Base-by-base conservation (phyloP, 2,113 vertebrate species). In the Abramis brama region DNA sequence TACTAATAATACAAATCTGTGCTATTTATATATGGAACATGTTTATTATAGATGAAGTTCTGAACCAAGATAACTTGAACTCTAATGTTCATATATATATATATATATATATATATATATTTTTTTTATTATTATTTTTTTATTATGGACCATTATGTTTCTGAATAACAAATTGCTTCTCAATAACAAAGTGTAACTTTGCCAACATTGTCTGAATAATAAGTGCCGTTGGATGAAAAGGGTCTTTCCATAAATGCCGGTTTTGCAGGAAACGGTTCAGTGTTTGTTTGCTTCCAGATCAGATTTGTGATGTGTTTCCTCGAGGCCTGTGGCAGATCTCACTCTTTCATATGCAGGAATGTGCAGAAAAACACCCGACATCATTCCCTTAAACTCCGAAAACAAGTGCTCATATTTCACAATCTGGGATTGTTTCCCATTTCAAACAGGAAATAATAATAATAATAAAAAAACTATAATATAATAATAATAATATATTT, bases 301-400 rank as follows among this genome's bases (percentile, higher is more conserved):
- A 39, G 19, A 71, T 74, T 25, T 79, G 43, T 84, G 39, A 59
- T 55, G 81, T 8, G 30, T 62, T 73, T 83, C 66, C 59, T 17
- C 43, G 13, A 70, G 1, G 33, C 62, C 52, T 71, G 74, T 60
- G 47, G 82, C 50, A 79, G 33, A 74, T 59, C 71, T 57, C 59
- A 19, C 68, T 74, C 83, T 84, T 84, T 86, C 70, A 78, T 23
- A 82, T 85, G 77, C 82, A 88, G 82, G 27, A 45, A 50, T 36
- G 73, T 27, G 23, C 73, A 50, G 75, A 43, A 43, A 7, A 43
- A 43, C 43, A 43, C 39, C 39, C 39, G 1, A 9, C 43, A 43
- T 43, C 43, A 43, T 43, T 43, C 7, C 5, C 73, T 39, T 2
- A 71, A 71, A 71, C 68, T 71, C 33, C 5, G 39, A 33, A 12